Conservation (phyloP, 2,113 vertebrate species). For the Ifrita kowaldi region DNA sequence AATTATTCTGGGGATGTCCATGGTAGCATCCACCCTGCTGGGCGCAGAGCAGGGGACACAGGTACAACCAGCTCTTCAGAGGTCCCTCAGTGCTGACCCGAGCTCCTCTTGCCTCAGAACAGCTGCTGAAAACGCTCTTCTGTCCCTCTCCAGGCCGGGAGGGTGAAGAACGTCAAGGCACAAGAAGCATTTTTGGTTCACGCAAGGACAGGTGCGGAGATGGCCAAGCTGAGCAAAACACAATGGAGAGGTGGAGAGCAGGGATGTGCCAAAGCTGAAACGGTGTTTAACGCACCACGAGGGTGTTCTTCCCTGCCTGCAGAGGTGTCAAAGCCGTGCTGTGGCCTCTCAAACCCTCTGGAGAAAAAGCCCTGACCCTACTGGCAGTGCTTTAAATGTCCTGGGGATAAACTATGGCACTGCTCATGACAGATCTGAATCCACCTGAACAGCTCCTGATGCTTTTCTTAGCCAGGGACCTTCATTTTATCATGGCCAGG, state of each 20-base stretch:
- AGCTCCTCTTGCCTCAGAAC: not conserved
- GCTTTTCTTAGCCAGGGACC: not conserved
- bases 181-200: not conserved
- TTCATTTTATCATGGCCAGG: not conserved
- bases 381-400: not conserved
- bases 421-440: not conserved
- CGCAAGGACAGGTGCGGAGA: fast-evolving
- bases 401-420: fast-evolving
- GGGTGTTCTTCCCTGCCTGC: not conserved
- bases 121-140: not conserved
- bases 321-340: not conserved
- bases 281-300: not conserved
- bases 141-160: too few relatives aligned
- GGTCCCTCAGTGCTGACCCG: not conserved
- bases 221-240: not conserved
- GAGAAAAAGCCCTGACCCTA: not conserved
- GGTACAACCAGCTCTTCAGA: not conserved
- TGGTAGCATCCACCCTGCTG: not conserved
- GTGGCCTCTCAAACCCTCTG: too few relatives aligned
- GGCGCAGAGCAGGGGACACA: not conserved
- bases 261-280: not conserved
- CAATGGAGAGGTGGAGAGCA: not conserved
- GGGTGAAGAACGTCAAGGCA: not conserved
- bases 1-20: not conserved
- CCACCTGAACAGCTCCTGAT: not conserved